Base-by-base conservation (phyloP, 2,888 invertebrate species). In the Agrochola lota region DNA sequence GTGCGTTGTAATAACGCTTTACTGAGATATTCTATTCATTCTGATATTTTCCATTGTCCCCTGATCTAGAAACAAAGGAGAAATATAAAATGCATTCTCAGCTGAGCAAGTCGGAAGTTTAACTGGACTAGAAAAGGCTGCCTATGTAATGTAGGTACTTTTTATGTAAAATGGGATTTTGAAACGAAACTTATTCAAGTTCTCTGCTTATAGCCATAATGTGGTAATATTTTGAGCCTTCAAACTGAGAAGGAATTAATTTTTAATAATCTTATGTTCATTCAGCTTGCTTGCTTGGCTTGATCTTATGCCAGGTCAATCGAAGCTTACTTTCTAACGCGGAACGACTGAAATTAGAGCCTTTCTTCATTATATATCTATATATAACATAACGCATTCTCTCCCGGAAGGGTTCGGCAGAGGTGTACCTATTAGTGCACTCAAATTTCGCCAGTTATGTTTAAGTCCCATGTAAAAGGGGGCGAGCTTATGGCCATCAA, bases 41-140 rank as follows among this genome's bases (percentile, higher is more conserved):
- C 43, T 49, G 26, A 60, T 73, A 73, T 73, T 74, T 71, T 71
- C 67, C 70, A 68, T 75, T 85, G 70, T 75, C 40, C 17, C 17
- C 30, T 52, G 76, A 40, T 62, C 40, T 57, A 67, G 26, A 62
- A 82, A 82, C 46, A 67, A 76, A 75, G 15, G 43, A 35, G 35
- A 35, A 64, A 68, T 83, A 46, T 69, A 20, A 57, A 69, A 69
- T 64, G 63, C 83, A 77, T 69, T 77, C 52, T 80, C 68, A 43
- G 63, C 49, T 77, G 46, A 52, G 43, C 2, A 26, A 35, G 35
- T 69, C 1, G 46, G 23, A 55, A 57, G 1, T 49, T 68, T 11
- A 35, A 40, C 20, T 57, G 26, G 23, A 43, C 40, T 75, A 20
- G 46, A 49, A 49, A 43, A 63, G 9, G 7, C 12, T 46, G 23